Evolutionary conservation across 2,888 invertebrate genomes (phyloP).

Genomic region (Choreutis nemorana): DNA sequence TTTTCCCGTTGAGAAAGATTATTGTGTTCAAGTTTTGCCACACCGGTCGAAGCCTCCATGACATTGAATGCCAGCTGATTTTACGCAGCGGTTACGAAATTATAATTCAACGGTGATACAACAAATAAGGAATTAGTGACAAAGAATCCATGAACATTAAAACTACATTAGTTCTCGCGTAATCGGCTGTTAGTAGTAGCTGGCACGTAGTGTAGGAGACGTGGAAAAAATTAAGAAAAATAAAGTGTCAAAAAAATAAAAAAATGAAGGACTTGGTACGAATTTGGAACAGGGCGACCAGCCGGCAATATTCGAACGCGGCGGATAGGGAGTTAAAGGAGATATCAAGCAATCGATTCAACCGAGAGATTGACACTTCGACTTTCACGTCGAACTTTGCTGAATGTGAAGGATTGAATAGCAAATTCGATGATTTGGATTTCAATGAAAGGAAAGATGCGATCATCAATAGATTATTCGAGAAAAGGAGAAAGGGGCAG

Average conservation of each 20-base stretch:
- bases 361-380: conserved; percentile 32
- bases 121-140: too few relatives aligned
- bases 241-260: neutral
- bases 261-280: conserved; percentile 70
- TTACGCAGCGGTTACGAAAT: too few relatives aligned
- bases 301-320: conserved; percentile 62
- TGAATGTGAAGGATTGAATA: conserved; percentile 46
- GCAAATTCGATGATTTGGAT: conserved; percentile 40
- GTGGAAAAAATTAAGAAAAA: too few relatives aligned
- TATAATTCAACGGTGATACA: too few relatives aligned
- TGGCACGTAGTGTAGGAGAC: too few relatives aligned
- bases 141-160: too few relatives aligned
- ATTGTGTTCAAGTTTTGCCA: too few relatives aligned
- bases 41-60: too few relatives aligned
- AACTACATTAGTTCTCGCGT: too few relatives aligned
- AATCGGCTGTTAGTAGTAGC: too few relatives aligned
- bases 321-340: conserved; percentile 38
- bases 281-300: conserved; percentile 63
- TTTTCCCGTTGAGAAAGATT: too few relatives aligned
- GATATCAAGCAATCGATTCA: conserved; percentile 31
- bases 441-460: conserved; percentile 40
- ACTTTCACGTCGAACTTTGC: conserved; percentile 35
- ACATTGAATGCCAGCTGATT: too few relatives aligned
- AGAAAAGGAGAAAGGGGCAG: conserved; percentile 35
- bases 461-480: conserved; percentile 47